Evolutionary conservation across 2,888 invertebrate genomes (phyloP), one percentile per base, ranked within the genome.

Genomic region (Strigamia transsilvanica): DNA sequence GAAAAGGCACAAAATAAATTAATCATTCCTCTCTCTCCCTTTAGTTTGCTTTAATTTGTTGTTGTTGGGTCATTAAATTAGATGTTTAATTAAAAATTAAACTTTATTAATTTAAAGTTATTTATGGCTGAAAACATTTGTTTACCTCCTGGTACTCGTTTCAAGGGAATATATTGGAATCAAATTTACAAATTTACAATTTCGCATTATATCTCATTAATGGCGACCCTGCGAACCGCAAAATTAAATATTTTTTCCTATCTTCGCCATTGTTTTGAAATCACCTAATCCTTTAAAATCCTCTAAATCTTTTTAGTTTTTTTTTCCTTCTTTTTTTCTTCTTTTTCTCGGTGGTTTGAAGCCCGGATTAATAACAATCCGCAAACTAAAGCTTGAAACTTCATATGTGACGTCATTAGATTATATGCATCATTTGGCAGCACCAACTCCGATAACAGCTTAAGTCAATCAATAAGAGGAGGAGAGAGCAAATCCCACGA

Each of bases 351-450:
- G 21, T 21, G 18, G 61, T 61, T 27, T 21, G 21, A 46, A 46
- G 61, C 2, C 18, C 10, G 61, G 61, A 61, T 61, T 61, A 61
- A 61, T 61, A 23, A n/a, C 61, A 61, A 61, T 21, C 61, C 61
- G 18, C 21, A 61, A 61, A 61, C 18, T 23, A 18, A 61, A 18
- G 23, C 23, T 10, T 23, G 18, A 61, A 5, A n/a, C 21, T 61
- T 61, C 21, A 10, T 23, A 18, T 61, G 18, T 61, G 46, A 46
- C 46, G 46, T 46, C 46, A 46, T 46, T 46, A 46, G 46, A 61
- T 61, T 61, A 61, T 21, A 61, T 12, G 61, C 61, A 18, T 61
- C 61, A 61, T 61, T 61, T 61, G 61, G 12, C 46, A 46, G 61
- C 61, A 61, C 61, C 23, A 23, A 23, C 61, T 7, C 23, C 23